These are phyloP conservation scores for Dromas ardeola DNA, from an alignment of 2,113 vertebrate genomes.

Conservation along the genomic window DNA sequence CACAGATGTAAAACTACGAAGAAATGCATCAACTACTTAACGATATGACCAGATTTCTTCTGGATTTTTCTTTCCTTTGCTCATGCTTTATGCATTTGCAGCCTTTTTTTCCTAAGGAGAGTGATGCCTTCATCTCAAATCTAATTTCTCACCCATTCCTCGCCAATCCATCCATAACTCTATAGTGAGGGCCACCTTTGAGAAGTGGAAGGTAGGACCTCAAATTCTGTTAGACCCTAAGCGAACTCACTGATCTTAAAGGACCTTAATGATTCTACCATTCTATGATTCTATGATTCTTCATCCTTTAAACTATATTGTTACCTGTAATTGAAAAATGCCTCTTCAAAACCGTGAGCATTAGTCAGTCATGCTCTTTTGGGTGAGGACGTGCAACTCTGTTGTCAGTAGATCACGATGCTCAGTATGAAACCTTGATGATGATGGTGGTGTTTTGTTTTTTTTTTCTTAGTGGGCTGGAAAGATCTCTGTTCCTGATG, in stretches of 20 bases:
- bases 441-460: accelerated
- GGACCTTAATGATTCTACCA: neutral
- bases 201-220: neutral
- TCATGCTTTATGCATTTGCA: neutral
- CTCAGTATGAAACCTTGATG: neutral
- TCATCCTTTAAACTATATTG: neutral
- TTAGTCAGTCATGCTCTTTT: neutral
- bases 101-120: neutral
- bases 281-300: neutral
- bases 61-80: neutral
- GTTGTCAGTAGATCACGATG: neutral
- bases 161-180: neutral
- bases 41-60: neutral
- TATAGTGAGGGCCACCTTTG: neutral
- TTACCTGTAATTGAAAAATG: neutral
- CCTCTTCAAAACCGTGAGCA: neutral
- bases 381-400: neutral
- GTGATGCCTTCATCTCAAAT: neutral
- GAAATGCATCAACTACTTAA: neutral
- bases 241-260: neutral
- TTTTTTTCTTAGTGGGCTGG: neutral
- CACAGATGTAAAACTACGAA: neutral
- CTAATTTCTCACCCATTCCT: neutral
- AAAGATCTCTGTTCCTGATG: neutral
- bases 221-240: neutral